A percentile compares a stretch with the other conserved stretches of the same genome.
These are phyloP conservation scores for Macrobrachium nipponense DNA, from an alignment of 1,140 invertebrate species.

Conservation along the genomic window DNA sequence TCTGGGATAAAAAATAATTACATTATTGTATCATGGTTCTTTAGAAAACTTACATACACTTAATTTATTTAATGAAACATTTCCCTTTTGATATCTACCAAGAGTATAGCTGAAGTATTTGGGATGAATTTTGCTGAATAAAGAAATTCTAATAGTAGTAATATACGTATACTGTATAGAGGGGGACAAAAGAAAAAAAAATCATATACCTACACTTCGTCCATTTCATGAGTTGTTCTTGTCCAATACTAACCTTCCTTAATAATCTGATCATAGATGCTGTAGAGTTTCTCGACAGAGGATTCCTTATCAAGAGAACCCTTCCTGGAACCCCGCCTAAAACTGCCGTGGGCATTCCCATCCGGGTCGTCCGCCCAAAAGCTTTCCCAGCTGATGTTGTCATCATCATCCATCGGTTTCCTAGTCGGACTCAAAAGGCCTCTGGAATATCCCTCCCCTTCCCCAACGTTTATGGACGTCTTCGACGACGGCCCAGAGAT, in stretches of 20 bases:
- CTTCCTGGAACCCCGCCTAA: neutral
- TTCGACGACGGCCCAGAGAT: too few relatives aligned
- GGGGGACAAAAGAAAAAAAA: too few relatives aligned
- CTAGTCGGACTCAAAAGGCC: neutral
- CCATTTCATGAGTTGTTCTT: neutral
- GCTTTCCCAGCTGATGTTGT: conserved; percentile 26
- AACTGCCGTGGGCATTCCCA: conserved; percentile 10
- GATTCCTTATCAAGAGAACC: conserved; percentile 2
- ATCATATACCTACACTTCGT: neutral
- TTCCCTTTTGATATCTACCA: too few relatives aligned
- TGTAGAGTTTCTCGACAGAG: conserved; percentile 43
- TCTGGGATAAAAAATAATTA: too few relatives aligned
- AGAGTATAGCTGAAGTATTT: too few relatives aligned
- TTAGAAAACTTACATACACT: too few relatives aligned
- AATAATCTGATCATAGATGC: conserved; percentile 54
- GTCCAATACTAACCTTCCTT: conserved; percentile 41
- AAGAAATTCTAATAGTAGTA: too few relatives aligned
- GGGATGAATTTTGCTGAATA: too few relatives aligned
- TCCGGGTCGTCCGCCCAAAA: conserved; percentile 43
- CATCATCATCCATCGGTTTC: conserved; percentile 1
- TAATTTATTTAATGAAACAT: too few relatives aligned
- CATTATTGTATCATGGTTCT: too few relatives aligned
- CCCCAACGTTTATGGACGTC: too few relatives aligned
- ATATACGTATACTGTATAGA: too few relatives aligned
- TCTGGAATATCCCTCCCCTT: neutral